Base-by-base conservation (phyloP, 1,140 invertebrate genomes). In the Zophobas morio region DNA sequence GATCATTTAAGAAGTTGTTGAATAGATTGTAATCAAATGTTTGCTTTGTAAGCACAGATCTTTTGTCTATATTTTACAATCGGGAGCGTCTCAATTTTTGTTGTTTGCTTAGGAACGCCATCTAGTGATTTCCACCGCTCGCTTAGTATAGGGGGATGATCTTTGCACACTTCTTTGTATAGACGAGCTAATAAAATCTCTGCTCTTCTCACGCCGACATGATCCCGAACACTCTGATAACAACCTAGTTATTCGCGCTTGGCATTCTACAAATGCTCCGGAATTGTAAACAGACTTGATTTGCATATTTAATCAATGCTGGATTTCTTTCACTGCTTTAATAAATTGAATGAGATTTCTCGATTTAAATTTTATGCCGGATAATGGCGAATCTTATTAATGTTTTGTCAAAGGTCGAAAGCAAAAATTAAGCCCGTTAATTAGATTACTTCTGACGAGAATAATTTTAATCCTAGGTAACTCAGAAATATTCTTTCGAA, bases 261-360 rank as follows among this genome's bases (percentile, higher is more conserved):
- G 71, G 40, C 72, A 75, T 77, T 72, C 76, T 71, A 77, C 75
- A 75, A 80, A 78, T 80, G 78, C 76, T 51, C 56, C 51, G 53
- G 76, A 75, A 80, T 75, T 80, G 75, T 80, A 80, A 80, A 78
- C 78, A 77, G 73, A 63, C 39, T 63, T 73, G 72, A 80, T 80
- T 80, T 80, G 70, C 78, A 80, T 80, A 78, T 78, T 80, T 78
- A 80, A 80, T 80, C 60, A 78, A 75, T 66, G 47, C 54, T 40
- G 70, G 71, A 72, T 77, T 79, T 79, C 75, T 76, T 78, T 76
- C 57, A 72, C 70, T 71, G 73, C 51, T 54, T 79, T 76, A 76
- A 76, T 79, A 79, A 79, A 79, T 75, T 79, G 78, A 76, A 79
- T 71, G 72, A 70, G 72, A 78, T 78, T 75, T 74, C 60, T 51